Percentiles rank a stretch among this genome's conserved stretches.
Evolutionary conservation across 2,797 vertebrate species (phyloP).

Genomic region (Aulostomus chinensis): DNA sequence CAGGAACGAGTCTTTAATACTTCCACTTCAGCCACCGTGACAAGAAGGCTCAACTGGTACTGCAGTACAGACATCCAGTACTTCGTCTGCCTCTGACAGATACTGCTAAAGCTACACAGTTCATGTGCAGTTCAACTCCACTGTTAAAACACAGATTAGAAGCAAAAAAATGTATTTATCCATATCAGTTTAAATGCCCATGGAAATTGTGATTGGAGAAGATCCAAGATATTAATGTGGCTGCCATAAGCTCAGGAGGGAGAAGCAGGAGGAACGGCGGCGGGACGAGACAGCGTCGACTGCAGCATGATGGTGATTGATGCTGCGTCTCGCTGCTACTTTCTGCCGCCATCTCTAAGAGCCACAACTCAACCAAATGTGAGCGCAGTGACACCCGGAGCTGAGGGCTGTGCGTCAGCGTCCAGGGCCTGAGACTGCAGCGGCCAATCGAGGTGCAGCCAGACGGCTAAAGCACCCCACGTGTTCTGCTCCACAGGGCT

Average conservation of each 20-base stretch:
- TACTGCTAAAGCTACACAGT: no score
- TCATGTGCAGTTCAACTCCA: no score
- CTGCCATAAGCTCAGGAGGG: conserved; percentile 7
- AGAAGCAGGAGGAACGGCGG: conserved; percentile 22
- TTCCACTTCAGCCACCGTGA: no score
- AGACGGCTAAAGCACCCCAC: no score
- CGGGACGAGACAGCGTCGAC: conserved; percentile 16
- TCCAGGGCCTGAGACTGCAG: conserved; percentile 39
- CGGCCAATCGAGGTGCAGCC: conserved; percentile 57
- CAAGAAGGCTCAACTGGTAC: no score
- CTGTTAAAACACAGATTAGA: no score
- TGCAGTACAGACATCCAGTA: no score
- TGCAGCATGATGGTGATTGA: conserved; percentile 31
- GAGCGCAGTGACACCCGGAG: conserved; percentile 63
- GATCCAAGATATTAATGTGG: background rate
- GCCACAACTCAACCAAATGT: conserved; percentile 45
- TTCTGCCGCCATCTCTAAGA: conserved; percentile 35
- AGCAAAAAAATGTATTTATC: no score
- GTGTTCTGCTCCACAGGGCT: conserved; percentile 65
- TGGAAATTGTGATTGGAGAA: background rate
- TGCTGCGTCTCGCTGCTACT: conserved; percentile 30
- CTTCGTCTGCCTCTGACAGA: no score
- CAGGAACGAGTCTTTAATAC: no score
- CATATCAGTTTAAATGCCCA: no score
- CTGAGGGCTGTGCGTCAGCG: conserved; percentile 52